Percentiles rank a stretch among this genome's conserved stretches.
phyloP scores from a whole-genome alignment of 1,140 invertebrate genomes.

The Archegozetes longisetosus region DNA sequence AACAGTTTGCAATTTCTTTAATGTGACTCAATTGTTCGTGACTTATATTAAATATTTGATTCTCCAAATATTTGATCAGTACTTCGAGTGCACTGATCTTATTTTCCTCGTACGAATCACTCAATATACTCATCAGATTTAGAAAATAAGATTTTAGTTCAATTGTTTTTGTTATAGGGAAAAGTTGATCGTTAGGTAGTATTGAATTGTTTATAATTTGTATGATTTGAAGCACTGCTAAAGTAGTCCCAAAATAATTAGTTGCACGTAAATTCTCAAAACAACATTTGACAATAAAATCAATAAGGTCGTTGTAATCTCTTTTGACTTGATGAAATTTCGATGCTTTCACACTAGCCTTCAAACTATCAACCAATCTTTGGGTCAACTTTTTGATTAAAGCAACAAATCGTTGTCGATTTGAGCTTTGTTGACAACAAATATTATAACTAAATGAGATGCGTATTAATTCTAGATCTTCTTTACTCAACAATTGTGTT shows the following conservation, averaged over 20 bases:
- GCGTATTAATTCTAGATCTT: neutral
- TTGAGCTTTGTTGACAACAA: neutral
- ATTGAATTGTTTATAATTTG: neutral
- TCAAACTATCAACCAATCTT: neutral
- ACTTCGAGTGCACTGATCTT: neutral
- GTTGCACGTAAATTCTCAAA: neutral
- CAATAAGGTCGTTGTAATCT: neutral
- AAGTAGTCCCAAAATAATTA: neutral
- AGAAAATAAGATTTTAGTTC: neutral
- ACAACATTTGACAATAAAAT: neutral
- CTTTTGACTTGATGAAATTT: neutral
- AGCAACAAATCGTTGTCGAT: neutral
- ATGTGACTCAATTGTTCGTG: neutral
- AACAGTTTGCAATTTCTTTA: neutral
- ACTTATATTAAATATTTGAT: neutral
- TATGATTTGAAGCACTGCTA: neutral
- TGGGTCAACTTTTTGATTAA: neutral
- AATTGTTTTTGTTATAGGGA: neutral
- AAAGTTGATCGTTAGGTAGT: neutral
- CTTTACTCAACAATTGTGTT: neutral
- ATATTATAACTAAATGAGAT: neutral
- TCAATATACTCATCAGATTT: neutral
- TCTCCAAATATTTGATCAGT: neutral
- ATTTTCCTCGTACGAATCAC: conserved; percentile 1
- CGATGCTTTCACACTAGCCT: too few relatives aligned